Conservation (phyloP, 2,797 vertebrate species). For the Myotis myotis region DNA sequence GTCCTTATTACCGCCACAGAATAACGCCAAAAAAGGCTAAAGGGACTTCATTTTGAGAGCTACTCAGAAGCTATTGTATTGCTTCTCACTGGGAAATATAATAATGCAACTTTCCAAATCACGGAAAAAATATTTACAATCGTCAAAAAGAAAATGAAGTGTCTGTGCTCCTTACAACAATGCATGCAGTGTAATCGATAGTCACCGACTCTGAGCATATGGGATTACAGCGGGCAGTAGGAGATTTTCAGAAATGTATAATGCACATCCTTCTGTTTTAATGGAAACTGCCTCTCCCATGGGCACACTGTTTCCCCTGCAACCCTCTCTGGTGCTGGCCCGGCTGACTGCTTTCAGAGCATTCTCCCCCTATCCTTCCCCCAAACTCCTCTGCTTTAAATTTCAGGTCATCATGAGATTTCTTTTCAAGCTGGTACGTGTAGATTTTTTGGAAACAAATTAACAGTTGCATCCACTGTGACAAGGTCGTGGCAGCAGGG, state of each 20-base stretch:
- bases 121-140: not conserved
- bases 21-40: not conserved
- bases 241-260: not conserved
- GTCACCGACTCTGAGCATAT: not conserved
- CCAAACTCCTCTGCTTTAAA: not conserved
- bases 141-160: not conserved
- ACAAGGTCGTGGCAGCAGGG: not conserved
- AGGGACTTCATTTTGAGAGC: not conserved
- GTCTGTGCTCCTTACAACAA: not conserved
- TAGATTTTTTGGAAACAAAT: not conserved
- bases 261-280: not conserved
- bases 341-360: not conserved
- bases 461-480: not conserved
- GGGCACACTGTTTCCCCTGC: not conserved
- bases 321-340: not conserved
- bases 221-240: not conserved
- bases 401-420: not conserved
- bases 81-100: constrained; percentile 32
- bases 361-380: not conserved
- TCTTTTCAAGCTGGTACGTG: not conserved
- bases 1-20: not conserved
- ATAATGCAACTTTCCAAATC: not conserved
- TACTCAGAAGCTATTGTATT: not conserved
- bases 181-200: not conserved
- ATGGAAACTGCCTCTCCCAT: not conserved